Evolutionary conservation across 2,113 vertebrate genomes (phyloP).

Genomic region (Acrocephalus kingi): DNA sequence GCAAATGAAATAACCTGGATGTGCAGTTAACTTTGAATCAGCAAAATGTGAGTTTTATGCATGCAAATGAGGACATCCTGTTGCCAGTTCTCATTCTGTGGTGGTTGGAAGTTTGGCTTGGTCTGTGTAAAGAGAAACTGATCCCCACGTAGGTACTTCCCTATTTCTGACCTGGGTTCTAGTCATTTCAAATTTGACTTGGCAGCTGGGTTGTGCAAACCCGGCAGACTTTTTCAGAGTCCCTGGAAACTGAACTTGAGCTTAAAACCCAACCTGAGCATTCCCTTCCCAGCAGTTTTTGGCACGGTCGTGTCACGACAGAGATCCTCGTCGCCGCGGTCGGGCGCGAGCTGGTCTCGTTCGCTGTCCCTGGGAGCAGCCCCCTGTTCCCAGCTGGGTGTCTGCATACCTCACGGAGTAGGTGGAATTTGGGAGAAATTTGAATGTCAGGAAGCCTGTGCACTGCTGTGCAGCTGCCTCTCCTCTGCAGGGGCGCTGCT

Average conservation of each 20-base stretch:
- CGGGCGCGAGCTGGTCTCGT: background rate
- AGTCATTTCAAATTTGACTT: background rate
- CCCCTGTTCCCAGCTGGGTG: background rate
- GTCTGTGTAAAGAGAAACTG: conserved; percentile 20
- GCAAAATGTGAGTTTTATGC: conserved; percentile 34
- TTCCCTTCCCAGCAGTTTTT: conserved; percentile 1
- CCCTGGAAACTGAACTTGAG: conserved; percentile 35
- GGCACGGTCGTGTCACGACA: background rate
- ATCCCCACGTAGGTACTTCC: conserved; percentile 14
- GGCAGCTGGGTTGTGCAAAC: background rate
- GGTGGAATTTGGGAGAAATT: background rate
- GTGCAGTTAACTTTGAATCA: conserved; percentile 31
- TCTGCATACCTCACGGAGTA: background rate
- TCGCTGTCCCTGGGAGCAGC: background rate
- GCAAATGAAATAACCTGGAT: background rate
- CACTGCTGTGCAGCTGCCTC: conserved; percentile 5
- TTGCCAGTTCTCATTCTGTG: conserved; percentile 49
- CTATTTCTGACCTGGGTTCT: conserved; percentile 32
- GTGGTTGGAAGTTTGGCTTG: conserved; percentile 52
- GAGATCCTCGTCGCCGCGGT: background rate
- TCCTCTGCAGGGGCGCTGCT: background rate
- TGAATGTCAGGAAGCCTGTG: conserved; percentile 30
- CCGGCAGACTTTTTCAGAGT: background rate
- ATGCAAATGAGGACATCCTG: conserved; percentile 19
- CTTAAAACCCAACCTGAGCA: background rate